Evolutionary conservation across 2,888 invertebrate species (phyloP).

Genomic region (Nematopogon swammerdamellus): DNA sequence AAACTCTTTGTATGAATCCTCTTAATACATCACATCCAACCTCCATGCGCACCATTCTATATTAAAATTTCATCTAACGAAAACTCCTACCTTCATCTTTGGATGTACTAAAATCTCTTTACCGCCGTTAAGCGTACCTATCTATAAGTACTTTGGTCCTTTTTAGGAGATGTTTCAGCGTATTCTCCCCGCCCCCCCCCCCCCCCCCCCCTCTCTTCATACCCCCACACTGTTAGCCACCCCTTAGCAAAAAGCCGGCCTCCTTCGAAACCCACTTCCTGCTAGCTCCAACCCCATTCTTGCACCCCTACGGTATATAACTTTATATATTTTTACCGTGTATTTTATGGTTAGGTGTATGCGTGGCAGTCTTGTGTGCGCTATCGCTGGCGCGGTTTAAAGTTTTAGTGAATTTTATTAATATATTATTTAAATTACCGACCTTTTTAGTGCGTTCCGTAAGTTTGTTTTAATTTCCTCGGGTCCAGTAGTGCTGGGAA

Average conservation of each 20-base stretch:
- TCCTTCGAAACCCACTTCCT: not conserved
- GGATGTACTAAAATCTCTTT: not conserved
- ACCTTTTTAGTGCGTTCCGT: slow-evolving; percentile 19
- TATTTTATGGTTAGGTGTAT: too few relatives aligned
- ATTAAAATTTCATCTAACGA: not conserved
- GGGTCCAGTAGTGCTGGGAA: not conserved
- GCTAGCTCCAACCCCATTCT: not conserved
- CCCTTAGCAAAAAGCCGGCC: not conserved
- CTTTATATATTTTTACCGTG: not conserved
- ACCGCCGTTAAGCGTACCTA: not conserved
- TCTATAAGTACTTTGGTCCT: not conserved
- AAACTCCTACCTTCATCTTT: too few relatives aligned
- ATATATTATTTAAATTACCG: not conserved
- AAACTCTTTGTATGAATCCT: too few relatives aligned
- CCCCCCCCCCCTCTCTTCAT: not conserved
- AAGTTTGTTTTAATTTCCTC: slow-evolving; percentile 50
- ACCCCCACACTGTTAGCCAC: too few relatives aligned
- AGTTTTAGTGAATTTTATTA: not conserved
- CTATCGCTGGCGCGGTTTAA: not conserved
- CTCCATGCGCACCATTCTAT: not conserved
- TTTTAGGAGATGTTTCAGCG: not conserved
- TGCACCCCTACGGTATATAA: not conserved
- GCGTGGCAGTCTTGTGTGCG: not conserved
- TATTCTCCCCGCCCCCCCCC: not conserved
- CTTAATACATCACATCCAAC: not conserved